Conservation (phyloP, 2,888 invertebrate species). For the Lasioglossum leucozonium region DNA sequence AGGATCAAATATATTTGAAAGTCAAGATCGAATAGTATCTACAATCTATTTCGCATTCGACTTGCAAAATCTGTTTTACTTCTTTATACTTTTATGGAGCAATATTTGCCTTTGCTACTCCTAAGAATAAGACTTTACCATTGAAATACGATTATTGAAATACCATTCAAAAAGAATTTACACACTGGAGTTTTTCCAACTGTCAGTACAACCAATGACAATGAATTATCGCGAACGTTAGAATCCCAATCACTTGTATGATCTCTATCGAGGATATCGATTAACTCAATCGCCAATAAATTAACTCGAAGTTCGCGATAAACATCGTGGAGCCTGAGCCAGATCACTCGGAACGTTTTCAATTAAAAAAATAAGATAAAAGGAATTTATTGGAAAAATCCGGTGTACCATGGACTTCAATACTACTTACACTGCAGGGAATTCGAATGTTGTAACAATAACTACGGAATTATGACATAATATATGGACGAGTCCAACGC, state of each 20-base stretch:
- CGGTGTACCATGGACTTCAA: no score
- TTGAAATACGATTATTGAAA: no score
- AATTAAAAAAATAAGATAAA: background rate
- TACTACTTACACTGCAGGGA: background rate
- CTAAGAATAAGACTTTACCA: background rate
- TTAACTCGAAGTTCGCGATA: background rate
- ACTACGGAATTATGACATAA: background rate
- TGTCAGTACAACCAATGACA: no score
- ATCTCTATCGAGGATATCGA: background rate
- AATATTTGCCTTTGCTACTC: background rate
- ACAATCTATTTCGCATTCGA: background rate
- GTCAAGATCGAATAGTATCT: background rate
- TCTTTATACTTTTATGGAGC: constrained; percentile 23
- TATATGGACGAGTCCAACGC: background rate
- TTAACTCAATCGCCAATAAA: background rate
- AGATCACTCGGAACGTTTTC: background rate
- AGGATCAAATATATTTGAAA: background rate
- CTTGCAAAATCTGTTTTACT: background rate
- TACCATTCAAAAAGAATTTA: no score
- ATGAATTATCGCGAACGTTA: background rate
- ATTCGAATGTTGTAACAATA: background rate
- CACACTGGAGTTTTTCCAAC: background rate
- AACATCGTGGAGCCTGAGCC: background rate
- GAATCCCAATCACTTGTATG: background rate
- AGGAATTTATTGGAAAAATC: background rate